Base-by-base conservation (phyloP, 2,113 vertebrate genomes). In the Protomyctophum bolini region DNA sequence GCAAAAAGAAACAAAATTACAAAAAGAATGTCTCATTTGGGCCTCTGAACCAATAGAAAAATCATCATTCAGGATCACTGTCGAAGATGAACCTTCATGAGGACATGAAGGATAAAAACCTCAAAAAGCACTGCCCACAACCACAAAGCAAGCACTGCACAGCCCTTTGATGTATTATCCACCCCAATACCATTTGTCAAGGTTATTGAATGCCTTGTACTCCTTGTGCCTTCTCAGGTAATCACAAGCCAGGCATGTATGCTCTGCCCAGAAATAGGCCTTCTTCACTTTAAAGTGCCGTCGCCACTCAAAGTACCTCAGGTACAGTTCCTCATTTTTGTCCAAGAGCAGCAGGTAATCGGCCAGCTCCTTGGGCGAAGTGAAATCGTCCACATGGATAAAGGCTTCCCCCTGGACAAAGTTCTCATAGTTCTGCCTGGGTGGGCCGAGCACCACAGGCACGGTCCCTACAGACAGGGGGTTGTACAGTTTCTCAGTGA, bases 161-260 rank as follows among this genome's bases (percentile, higher is more conserved):
- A 76, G 77, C 70, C 67, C 50, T 71, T 72, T 59, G 72, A 21
- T 79, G 72, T 57, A 66, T 63, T 75, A 86, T 91, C 91, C 95
- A 82, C 95, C 94, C 97, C 97, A 98, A 93, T 97, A 98, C 97
- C 95, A 99, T 90, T 97, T 98, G 84, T 98, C 95, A 87, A 99
- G 94, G 90, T 92, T 98, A 88, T 95, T 94, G 83, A 97, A 92
- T 1, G 95, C 93, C 72, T 95, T 97, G 91, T 98, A 97, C 84
- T 98, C 96, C 59, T 96, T 95, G 87, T 98, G 97, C 91, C 95
- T 95, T 88, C 91, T 95, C 68, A 98, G 90, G 45, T 98, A 95
- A 86, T 98, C 97, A 86, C 97, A 99, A 61, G 96, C 95, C 79
- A 96, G 88, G 81, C 97, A 99, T n/a, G 97, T 96, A 7, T 98